Evolutionary conservation across 2,113 vertebrate genomes (phyloP).

Genomic region (Cacatua alba): DNA sequence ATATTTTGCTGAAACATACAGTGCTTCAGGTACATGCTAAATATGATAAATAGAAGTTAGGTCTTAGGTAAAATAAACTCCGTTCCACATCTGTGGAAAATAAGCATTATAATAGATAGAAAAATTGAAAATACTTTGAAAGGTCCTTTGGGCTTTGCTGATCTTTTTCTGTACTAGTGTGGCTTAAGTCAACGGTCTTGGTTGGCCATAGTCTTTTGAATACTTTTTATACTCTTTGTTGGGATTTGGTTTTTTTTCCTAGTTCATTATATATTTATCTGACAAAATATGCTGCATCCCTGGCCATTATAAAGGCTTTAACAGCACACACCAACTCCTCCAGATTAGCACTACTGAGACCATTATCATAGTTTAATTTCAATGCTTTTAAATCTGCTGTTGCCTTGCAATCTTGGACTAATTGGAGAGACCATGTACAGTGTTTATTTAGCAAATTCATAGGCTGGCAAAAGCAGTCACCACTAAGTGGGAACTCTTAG

Average conservation of each 20-base stretch:
- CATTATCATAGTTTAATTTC: background rate
- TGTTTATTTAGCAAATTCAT: background rate
- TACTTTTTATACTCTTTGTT: background rate
- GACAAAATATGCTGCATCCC: background rate
- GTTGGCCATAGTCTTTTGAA: background rate
- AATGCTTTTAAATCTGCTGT: background rate
- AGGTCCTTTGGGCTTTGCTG: background rate
- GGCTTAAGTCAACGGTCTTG: background rate
- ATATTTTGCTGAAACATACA: background rate
- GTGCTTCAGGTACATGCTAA: background rate
- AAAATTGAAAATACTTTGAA: background rate
- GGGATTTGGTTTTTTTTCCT: background rate
- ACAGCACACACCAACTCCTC: background rate
- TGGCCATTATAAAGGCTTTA: background rate
- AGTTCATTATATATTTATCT: background rate
- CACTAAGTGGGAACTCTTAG: background rate
- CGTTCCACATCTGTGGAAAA: background rate
- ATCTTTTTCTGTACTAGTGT: background rate
- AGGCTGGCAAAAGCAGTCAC: background rate
- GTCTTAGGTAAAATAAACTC: background rate
- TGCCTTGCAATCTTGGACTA: background rate
- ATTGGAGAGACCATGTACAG: background rate
- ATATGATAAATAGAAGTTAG: background rate
- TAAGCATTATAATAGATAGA: background rate
- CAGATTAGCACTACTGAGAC: background rate